Percentiles rank a stretch among this genome's conserved stretches.
Conservation (phyloP, 2,113 vertebrate species). For the Plecturocebus donacophilus region DNA sequence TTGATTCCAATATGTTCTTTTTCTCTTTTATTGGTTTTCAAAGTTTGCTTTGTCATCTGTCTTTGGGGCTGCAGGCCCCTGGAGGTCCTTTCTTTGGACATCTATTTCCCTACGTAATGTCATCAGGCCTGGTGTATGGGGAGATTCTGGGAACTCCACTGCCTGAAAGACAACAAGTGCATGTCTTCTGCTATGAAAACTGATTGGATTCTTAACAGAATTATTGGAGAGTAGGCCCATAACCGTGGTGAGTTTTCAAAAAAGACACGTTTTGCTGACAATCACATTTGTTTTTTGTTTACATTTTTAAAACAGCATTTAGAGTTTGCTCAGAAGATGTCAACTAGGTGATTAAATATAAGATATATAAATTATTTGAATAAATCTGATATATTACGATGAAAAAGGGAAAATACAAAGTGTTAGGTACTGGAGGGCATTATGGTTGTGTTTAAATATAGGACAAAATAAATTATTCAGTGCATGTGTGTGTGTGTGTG, state of each 20-base stretch:
- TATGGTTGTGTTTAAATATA: neutral
- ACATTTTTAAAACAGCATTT: neutral
- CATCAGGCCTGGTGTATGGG: accelerated
- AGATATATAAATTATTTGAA: neutral
- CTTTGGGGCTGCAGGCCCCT: neutral
- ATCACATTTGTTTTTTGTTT: neutral
- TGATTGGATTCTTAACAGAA: neutral
- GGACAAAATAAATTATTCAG: neutral
- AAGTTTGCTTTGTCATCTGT: neutral
- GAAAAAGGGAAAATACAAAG: neutral
- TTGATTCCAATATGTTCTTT: neutral
- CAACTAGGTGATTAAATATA: neutral
- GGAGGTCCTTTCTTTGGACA: neutral
- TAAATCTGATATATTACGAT: neutral
- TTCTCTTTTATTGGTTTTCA: neutral
- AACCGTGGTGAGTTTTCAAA: neutral
- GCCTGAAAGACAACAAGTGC: neutral
- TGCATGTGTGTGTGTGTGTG: neutral
- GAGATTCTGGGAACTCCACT: neutral
- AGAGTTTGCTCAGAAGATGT: neutral
- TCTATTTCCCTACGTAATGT: neutral
- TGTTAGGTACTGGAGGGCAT: neutral
- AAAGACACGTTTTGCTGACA: neutral
- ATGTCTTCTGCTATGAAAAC: accelerated
- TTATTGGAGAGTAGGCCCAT: neutral